Percentiles rank a stretch among this genome's conserved stretches.
These are phyloP conservation scores for Neostethus bicornis DNA, from an alignment of 2,797 vertebrate species.

Conservation along the genomic window DNA sequence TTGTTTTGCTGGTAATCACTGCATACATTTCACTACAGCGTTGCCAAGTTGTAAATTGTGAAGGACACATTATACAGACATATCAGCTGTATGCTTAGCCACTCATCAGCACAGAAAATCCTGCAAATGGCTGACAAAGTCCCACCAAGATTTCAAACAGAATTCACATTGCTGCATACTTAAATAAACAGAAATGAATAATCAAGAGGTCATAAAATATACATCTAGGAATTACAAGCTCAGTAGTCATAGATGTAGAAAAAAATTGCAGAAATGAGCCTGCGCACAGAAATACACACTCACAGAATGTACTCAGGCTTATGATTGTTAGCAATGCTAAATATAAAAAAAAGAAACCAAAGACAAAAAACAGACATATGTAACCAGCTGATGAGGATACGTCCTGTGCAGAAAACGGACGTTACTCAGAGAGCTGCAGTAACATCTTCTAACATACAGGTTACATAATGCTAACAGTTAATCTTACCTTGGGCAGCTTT, in stretches of 20 bases:
- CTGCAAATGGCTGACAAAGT: constrained; percentile 36
- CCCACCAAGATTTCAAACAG: constrained; percentile 43
- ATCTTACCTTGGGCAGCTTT: constrained; percentile 63
- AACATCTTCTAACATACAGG: constrained; percentile 60
- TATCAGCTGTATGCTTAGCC: constrained; percentile 25
- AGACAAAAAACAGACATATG: not conserved
- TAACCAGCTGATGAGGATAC: constrained; percentile 19
- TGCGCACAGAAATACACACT: constrained; percentile 10
- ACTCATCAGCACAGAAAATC: constrained; percentile 42
- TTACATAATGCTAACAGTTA: constrained; percentile 59
- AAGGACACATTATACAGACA: constrained; percentile 38
- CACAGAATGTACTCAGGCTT: constrained; percentile 1
- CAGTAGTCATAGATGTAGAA: constrained; percentile 24
- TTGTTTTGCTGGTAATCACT: constrained; percentile 31
- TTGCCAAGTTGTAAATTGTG: constrained; percentile 44
- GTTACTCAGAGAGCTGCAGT: constrained; percentile 22
- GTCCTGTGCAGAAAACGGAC: constrained; percentile 35
- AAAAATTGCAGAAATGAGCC: not conserved
- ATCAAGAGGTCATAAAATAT: constrained; percentile 50
- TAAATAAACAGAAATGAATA: constrained; percentile 61
- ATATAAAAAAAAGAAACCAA: constrained; percentile 19
- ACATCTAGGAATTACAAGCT: constrained; percentile 30
- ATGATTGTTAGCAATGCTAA: constrained; percentile 21
- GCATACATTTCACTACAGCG: constrained; percentile 27
- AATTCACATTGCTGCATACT: constrained; percentile 37